Conservation (phyloP, 1,140 invertebrate species). For the Callitettix versicolor region DNA sequence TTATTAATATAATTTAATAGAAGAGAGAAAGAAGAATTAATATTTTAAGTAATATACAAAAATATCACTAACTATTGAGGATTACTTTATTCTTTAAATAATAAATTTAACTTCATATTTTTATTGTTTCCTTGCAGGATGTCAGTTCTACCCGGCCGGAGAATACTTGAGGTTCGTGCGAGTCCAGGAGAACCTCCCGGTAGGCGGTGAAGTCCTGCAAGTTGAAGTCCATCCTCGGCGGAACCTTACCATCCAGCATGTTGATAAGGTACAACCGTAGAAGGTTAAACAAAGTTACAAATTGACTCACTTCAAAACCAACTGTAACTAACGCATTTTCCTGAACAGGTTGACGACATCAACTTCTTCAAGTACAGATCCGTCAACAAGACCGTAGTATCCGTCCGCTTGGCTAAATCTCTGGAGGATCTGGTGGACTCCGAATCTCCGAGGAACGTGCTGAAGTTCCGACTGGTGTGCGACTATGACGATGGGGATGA, state of each 20-base stretch:
- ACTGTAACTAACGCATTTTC: background rate
- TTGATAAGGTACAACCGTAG: constrained; percentile 58
- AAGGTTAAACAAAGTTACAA: too few relatives aligned
- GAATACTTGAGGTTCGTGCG: constrained; percentile 66
- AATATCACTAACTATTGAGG: too few relatives aligned
- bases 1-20: too few relatives aligned
- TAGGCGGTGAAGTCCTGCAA: constrained; percentile 56
- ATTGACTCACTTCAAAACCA: background rate
- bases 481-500: constrained; percentile 48
- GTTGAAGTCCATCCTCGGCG: constrained; percentile 62
- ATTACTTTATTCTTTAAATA: too few relatives aligned
- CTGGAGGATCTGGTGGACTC: constrained; percentile 69
- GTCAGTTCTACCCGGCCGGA: constrained; percentile 64
- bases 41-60: too few relatives aligned
- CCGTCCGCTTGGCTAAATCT: constrained; percentile 57
- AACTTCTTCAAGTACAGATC: constrained; percentile 58
- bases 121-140: constrained; percentile 52
- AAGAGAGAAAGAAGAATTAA: too few relatives aligned
- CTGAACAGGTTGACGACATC: constrained; percentile 48
- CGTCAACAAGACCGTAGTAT: constrained; percentile 59
- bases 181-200: constrained; percentile 54
- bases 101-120: too few relatives aligned
- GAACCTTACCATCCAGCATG: constrained; percentile 54
- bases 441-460: constrained; percentile 57
- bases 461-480: constrained; percentile 66